These are phyloP conservation scores for Cryptoprocta ferox DNA, from an alignment of 2,797 vertebrate species.

Conservation along the genomic window DNA sequence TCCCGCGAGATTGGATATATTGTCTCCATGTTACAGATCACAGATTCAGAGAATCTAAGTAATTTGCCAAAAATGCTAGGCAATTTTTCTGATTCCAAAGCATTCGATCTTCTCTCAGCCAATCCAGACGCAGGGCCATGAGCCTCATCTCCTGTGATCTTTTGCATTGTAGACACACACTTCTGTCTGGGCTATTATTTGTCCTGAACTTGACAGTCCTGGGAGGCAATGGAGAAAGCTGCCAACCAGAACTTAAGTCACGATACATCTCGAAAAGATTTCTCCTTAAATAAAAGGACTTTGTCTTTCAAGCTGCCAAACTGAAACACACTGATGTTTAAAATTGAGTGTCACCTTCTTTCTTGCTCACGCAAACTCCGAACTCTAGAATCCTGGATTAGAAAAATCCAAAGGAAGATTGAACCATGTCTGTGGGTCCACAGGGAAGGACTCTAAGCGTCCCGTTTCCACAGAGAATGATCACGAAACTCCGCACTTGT, in stretches of 20 bases:
- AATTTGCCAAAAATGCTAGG: not conserved
- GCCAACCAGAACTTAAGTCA: too few relatives aligned
- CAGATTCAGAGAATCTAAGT: not conserved
- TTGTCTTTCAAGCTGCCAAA: not conserved
- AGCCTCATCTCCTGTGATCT: too few relatives aligned
- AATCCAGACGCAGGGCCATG: rapidly evolving
- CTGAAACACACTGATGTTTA: not conserved
- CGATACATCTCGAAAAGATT: not conserved
- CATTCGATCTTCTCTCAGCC: rapidly evolving
- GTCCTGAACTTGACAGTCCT: too few relatives aligned
- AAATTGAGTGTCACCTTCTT: not conserved
- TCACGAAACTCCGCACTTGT: not conserved
- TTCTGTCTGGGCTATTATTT: not conserved
- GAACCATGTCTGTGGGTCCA: not conserved
- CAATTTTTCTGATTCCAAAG: not conserved
- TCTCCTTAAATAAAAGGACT: not conserved
- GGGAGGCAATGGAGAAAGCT: not conserved
- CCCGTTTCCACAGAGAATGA: not conserved
- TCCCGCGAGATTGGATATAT: too few relatives aligned
- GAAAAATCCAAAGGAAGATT: not conserved
- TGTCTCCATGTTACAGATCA: not conserved
- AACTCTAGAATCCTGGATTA: not conserved
- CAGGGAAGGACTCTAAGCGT: not conserved
- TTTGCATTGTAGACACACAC: not conserved
- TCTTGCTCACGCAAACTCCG: not conserved